phyloP scores from a whole-genome alignment of 2,113 vertebrate species.

The Pedetes capensis region DNA sequence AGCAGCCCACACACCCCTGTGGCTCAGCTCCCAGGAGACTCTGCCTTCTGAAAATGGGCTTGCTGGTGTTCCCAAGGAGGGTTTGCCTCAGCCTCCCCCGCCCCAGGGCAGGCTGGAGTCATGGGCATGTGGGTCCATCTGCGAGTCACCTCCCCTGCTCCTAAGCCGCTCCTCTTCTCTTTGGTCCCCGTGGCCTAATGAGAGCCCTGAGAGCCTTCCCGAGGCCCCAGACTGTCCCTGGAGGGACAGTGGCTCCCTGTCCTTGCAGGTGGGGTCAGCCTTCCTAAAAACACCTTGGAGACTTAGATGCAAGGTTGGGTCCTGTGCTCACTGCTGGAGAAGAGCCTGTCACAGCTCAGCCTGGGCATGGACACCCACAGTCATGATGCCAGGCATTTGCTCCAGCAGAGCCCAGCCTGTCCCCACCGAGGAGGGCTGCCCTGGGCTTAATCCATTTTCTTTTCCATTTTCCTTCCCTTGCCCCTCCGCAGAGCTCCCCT shows the following conservation, averaged over 20 bases:
- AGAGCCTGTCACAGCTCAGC: background rate
- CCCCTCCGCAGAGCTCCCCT: background rate
- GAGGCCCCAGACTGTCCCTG: rapidly evolving
- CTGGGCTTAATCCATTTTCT: no score
- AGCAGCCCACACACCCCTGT: background rate
- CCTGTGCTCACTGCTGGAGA: rapidly evolving
- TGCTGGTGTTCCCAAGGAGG: no score
- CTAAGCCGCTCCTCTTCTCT: background rate
- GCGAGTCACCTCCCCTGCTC: background rate
- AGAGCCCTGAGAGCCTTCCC: background rate
- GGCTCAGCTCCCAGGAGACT: background rate
- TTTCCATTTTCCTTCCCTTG: background rate
- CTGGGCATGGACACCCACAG: no score
- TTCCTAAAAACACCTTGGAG: background rate
- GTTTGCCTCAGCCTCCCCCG: background rate
- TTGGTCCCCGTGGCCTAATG: background rate
- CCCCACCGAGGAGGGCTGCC: rapidly evolving
- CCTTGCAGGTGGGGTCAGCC: background rate
- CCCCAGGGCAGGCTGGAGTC: background rate
- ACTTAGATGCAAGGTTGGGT: background rate
- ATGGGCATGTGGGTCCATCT: background rate
- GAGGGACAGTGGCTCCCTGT: background rate
- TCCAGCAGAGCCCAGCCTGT: no score
- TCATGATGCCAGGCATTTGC: no score
- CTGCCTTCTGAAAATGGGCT: background rate